Conservation (phyloP, 2,113 vertebrate genomes). For the Tonatia bakeri region DNA sequence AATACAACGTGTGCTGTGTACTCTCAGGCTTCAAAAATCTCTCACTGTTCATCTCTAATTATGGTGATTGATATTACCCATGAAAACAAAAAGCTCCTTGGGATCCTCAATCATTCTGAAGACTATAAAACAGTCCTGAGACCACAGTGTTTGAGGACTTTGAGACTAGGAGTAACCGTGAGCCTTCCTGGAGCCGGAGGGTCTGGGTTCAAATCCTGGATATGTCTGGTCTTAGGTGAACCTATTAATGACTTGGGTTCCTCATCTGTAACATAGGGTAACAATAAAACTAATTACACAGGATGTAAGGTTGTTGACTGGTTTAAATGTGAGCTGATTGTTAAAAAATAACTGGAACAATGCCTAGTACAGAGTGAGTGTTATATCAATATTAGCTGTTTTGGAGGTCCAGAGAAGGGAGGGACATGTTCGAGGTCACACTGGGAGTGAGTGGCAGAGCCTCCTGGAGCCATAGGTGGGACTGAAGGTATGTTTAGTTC, state of each 20-base stretch:
- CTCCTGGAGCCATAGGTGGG: neutral
- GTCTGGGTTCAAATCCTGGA: neutral
- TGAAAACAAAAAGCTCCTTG: neutral
- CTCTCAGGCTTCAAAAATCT: neutral
- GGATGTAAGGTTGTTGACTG: neutral
- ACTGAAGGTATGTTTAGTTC: neutral
- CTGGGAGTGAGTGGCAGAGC: neutral
- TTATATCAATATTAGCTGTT: neutral
- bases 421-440: neutral
- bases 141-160: neutral
- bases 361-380: too few relatives aligned
- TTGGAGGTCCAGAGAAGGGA: neutral
- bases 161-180: neutral
- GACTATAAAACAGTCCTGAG: neutral
- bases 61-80: neutral
- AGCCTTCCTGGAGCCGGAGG: fast-evolving
- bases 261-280: neutral
- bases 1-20: fast-evolving
- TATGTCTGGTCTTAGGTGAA: neutral
- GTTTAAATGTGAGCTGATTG: neutral
- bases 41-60: neutral
- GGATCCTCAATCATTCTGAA: neutral
- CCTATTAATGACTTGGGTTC: neutral
- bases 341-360: neutral
- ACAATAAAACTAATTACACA: neutral